Conservation (phyloP, 1,140 invertebrate genomes). For the Sesamia nonagrioides region DNA sequence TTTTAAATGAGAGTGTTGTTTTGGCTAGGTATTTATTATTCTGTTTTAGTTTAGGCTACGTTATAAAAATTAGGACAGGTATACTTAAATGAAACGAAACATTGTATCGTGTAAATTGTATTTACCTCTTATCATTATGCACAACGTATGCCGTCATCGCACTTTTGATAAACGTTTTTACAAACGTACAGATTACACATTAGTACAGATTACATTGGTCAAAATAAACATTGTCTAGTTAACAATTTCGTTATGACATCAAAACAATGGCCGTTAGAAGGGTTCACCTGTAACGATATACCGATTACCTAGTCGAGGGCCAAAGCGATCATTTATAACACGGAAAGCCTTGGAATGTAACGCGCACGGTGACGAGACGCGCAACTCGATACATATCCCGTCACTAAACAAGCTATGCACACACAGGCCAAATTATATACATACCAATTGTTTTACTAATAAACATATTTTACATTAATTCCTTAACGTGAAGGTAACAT, state of each 20-base stretch:
- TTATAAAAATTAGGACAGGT: no score
- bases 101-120: constrained; percentile 85
- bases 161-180: constrained; percentile 81
- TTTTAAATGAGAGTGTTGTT: no score
- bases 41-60: no score
- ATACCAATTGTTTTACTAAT: constrained; percentile 68
- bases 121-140: constrained; percentile 84
- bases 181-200: constrained; percentile 80
- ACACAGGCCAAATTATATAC: constrained; percentile 81
- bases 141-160: constrained; percentile 79
- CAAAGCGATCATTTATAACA: constrained; percentile 67
- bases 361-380: constrained; percentile 52
- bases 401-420: constrained; percentile 67
- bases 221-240: constrained; percentile 79
- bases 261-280: constrained; percentile 59
- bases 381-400: constrained; percentile 47
- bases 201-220: constrained; percentile 84
- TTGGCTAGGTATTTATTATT: no score
- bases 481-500: constrained; percentile 84
- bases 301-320: constrained; percentile 56
- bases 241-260: constrained; percentile 66
- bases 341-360: constrained; percentile 79
- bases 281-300: constrained; percentile 54
- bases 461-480: constrained; percentile 82
- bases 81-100: constrained; percentile 74